phyloP scores from a whole-genome alignment of 2,797 vertebrate species.

The Eulemur albifrons region DNA sequence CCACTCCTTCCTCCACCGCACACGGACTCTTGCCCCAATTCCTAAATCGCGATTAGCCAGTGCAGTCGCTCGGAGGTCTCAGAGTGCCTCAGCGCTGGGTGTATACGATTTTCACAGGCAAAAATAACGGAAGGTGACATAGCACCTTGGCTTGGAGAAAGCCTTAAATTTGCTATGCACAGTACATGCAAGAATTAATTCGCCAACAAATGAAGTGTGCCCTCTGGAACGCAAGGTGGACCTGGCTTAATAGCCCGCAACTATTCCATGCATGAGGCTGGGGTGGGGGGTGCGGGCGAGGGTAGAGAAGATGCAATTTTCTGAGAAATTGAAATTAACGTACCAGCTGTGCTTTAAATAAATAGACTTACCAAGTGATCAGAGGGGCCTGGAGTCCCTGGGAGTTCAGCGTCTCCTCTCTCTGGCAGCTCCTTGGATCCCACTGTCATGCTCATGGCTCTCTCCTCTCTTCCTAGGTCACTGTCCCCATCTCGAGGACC shows the following conservation, averaged over 20 bases:
- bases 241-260: neutral
- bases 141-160: conserved; percentile 10
- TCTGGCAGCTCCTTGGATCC: neutral
- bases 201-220: conserved; percentile 10
- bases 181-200: neutral
- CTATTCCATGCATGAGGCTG: neutral
- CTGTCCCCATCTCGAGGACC: neutral
- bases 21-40: neutral
- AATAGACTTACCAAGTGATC: neutral
- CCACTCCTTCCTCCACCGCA: too few species aligned
- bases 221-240: neutral
- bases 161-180: neutral
- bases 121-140: neutral
- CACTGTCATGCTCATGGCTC: neutral
- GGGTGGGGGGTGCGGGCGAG: neutral
- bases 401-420: neutral
- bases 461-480: neutral
- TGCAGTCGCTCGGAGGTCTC: neutral
- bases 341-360: neutral
- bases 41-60: neutral
- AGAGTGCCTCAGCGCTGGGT: neutral
- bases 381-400: neutral
- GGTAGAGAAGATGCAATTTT: neutral
- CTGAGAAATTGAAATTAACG: conserved; percentile 27
- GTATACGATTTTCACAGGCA: neutral